Evolutionary conservation across 2,113 vertebrate species (phyloP), one percentile per base, ranked within the genome.

Genomic region (Marmota monax): DNA sequence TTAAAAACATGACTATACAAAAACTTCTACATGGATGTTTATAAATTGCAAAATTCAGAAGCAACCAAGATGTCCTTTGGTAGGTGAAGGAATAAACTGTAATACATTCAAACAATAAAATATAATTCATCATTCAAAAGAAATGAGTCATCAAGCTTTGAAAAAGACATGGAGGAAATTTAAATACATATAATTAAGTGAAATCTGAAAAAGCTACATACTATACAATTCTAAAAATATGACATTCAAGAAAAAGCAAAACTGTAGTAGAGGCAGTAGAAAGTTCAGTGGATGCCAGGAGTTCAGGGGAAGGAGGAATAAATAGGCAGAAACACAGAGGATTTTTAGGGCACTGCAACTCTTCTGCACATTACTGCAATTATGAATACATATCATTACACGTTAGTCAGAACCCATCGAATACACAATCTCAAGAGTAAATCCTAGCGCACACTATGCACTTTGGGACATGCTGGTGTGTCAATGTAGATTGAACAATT

Each of bases 131-230:
- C 63, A 67, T 6, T 32, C 53, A 72, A 86, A 82, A 80, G 34
- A 91, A 90, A 80, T 23, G n/a, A 42, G 48, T 48, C 14, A 72
- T 45, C 12, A 58, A 94, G 42, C 48, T 20, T 77, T 72, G 34
- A 74, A 84, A 67, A 69, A 61, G 58, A 61, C 58, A 70, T 29
- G n/a, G 27, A 88, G 25, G 67, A 90, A 95, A 1, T 29, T 65
- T 83, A 87, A 87, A 56, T 72, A 73, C 22, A 45, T 9, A 83
- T 76, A 70, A 70, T 23, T 93, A 78, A 58, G 25, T 80, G 37
- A 93, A 94, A 91, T 53, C 83, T 90, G n/a, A 90, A 83, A 84
- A 87, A 63, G 65, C 45, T 70, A 34, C 4, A 37, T 45, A 45
- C 20, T 42, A 1, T 20, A 17, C 77, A 27, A 86, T 67, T 89